These are phyloP conservation scores for Alectoris magna DNA, from an alignment of 2,797 vertebrate species.

Conservation along the genomic window DNA sequence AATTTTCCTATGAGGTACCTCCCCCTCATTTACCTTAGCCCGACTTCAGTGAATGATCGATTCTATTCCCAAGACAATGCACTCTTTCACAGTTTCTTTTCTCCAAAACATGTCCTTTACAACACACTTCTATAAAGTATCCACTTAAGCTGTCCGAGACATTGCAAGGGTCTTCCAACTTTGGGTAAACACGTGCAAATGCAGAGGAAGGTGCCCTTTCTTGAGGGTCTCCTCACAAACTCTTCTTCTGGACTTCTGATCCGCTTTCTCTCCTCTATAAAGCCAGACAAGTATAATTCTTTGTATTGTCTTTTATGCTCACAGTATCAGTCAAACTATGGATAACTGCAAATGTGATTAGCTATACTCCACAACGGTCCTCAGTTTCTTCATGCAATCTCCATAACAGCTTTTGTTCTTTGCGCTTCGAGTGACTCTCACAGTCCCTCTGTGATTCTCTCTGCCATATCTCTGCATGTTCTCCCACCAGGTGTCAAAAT, in stretches of 20 bases:
- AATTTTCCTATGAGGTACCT: not conserved
- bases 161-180: not conserved
- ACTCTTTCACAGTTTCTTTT: not conserved
- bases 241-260: not conserved
- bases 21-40: not conserved
- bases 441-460: not conserved
- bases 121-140: not conserved
- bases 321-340: not conserved
- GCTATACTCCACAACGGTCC: not conserved
- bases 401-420: not conserved
- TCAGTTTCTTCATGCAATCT: not conserved
- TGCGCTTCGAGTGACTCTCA: not conserved
- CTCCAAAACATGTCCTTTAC: not conserved
- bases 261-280: not conserved
- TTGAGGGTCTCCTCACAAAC: fast-evolving
- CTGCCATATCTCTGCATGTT: not conserved
- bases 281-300: not conserved
- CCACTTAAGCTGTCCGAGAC: not conserved
- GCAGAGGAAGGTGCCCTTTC: not conserved
- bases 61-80: not conserved
- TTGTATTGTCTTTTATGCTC: not conserved
- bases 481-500: not conserved
- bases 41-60: not conserved
- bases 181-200: not conserved
- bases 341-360: not conserved